A percentile compares a stretch with the other conserved stretches of the same genome.
Evolutionary conservation across 2,888 invertebrate genomes (phyloP).

Genomic region (Andrena trimmerana): DNA sequence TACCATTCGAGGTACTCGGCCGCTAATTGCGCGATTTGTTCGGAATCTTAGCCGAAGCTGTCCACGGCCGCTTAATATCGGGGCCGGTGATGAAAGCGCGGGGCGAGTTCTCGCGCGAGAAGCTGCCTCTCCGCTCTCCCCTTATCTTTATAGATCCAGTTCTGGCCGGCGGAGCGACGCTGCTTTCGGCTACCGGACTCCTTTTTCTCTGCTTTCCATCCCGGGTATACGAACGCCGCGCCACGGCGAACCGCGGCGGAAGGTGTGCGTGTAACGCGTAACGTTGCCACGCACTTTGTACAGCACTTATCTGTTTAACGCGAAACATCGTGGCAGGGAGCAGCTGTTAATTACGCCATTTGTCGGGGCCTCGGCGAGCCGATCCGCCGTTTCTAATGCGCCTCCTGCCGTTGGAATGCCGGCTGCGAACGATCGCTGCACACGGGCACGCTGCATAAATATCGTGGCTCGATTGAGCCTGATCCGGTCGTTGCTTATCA

Average conservation of each 20-base stretch:
- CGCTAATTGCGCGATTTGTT: conserved; percentile 69
- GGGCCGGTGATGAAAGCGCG: conserved; percentile 35
- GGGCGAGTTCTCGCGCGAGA: conserved; percentile 23
- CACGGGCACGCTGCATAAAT: conserved; percentile 26
- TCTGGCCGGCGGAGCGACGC: conserved; percentile 27
- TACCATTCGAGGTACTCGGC: conserved; percentile 18
- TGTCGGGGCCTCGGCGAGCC: conserved; percentile 14
- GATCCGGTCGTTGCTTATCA: conserved; percentile 42
- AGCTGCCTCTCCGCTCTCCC: not conserved
- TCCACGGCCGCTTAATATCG: conserved; percentile 29
- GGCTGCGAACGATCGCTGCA: not conserved
- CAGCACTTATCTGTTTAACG: conserved; percentile 43
- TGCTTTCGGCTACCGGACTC: conserved; percentile 51
- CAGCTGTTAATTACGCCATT: conserved; percentile 56
- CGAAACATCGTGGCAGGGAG: conserved; percentile 33
- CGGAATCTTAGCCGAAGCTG: conserved; percentile 35
- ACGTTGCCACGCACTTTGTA: conserved; percentile 35
- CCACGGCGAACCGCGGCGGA: not conserved
- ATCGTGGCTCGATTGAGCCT: conserved; percentile 1
- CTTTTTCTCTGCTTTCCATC: conserved; percentile 10
- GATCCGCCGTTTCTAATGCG: conserved; percentile 28
- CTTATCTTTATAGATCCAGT: conserved; percentile 68
- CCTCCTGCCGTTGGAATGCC: conserved; percentile 27
- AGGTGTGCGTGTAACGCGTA: conserved; percentile 13
- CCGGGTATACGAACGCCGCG: too few relatives aligned